phyloP scores from a whole-genome alignment of 2,888 invertebrate genomes.

The Endotricha flammealis region DNA sequence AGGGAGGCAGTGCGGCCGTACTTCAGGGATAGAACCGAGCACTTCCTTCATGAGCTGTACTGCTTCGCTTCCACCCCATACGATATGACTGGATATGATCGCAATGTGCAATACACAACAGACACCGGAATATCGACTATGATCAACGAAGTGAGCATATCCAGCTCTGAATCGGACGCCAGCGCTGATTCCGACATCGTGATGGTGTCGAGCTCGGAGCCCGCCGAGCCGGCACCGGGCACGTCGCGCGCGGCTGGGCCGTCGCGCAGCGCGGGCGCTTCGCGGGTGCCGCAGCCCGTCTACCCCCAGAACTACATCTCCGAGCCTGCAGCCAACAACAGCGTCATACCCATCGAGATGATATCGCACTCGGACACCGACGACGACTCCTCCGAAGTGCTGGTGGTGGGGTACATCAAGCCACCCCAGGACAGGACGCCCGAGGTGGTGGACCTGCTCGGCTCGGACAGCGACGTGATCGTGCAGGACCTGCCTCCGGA shows the following conservation, averaged over 20 bases:
- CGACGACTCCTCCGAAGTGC: constrained; percentile 75
- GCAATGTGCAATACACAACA: constrained; percentile 82
- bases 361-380: constrained; percentile 68
- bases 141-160: constrained; percentile 76
- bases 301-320: constrained; percentile 48
- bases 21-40: constrained; percentile 85
- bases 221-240: constrained; percentile 35
- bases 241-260: constrained; percentile 26
- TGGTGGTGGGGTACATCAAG: constrained; percentile 82
- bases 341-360: constrained; percentile 66
- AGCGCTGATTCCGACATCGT: constrained; percentile 59
- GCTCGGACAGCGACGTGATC: constrained; percentile 75
- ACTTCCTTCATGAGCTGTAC: constrained; percentile 93
- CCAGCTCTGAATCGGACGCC: constrained; percentile 54
- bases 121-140: constrained; percentile 72
- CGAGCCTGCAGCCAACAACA: constrained; percentile 27
- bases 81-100: constrained; percentile 89
- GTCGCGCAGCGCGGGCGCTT: constrained; percentile 28
- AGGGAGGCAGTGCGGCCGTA: constrained; percentile 82
- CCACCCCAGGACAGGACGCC: constrained; percentile 83
- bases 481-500: constrained; percentile 41
- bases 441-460: constrained; percentile 79
- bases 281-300: constrained; percentile 32
- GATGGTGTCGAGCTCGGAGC: constrained; percentile 49
- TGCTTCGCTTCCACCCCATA: constrained; percentile 92